Evolutionary conservation across 2,888 invertebrate genomes (phyloP).

Genomic region (Drosophila greeni): DNA sequence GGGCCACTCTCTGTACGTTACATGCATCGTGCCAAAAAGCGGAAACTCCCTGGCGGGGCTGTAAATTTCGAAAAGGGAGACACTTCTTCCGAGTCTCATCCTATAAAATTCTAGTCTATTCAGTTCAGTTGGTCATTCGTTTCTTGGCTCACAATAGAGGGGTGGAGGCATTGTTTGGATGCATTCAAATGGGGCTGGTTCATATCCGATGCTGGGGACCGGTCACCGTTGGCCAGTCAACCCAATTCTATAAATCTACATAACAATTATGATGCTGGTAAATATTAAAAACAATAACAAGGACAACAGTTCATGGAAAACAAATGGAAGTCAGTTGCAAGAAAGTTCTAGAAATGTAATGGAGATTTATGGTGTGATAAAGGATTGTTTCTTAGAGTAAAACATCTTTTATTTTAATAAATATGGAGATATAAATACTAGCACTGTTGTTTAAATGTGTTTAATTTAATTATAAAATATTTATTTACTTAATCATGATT

Average conservation of each 20-base stretch:
- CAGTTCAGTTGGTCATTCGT: slow-evolving; percentile 43
- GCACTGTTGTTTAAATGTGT: no score
- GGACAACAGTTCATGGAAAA: neutral
- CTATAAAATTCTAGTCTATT: slow-evolving; percentile 32
- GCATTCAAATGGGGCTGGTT: slow-evolving; percentile 37
- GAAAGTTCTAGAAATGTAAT: neutral
- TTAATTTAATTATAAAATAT: no score
- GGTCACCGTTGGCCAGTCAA: slow-evolving; percentile 46
- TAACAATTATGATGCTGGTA: slow-evolving; percentile 69
- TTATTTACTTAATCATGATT: no score
- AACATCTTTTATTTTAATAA: no score
- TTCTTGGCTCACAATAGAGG: slow-evolving; percentile 18
- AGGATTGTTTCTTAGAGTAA: no score
- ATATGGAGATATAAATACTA: no score
- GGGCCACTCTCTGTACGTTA: slow-evolving; percentile 11
- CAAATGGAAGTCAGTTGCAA: neutral
- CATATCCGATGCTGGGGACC: slow-evolving; percentile 42
- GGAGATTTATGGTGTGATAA: neutral
- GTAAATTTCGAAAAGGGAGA: slow-evolving; percentile 26
- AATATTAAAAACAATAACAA: slow-evolving; percentile 65
- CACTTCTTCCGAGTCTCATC: slow-evolving; percentile 20
- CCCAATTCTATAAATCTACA: slow-evolving; percentile 66
- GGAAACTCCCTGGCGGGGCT: slow-evolving; percentile 31
- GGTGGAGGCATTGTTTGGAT: slow-evolving; percentile 33
- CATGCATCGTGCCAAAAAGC: slow-evolving; percentile 57